Evolutionary conservation across 2,113 vertebrate genomes (phyloP), one percentile per base, ranked within the genome.

Genomic region (Nerophis lumbriciformis): DNA sequence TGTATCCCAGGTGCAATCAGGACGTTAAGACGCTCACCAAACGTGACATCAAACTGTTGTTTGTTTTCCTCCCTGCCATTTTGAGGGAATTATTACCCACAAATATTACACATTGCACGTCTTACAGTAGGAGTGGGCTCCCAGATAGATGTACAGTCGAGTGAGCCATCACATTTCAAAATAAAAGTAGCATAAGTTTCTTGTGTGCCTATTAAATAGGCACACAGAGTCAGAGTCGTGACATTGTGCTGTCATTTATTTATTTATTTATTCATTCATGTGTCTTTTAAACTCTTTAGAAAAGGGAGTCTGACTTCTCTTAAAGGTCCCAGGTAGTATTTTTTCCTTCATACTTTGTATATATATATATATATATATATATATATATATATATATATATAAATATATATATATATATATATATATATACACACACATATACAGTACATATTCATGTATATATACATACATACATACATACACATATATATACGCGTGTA

Each of bases 161-260:
- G 9, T 16, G 16, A 39, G 39, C n/a, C 5, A 21, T 54, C 14
- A 9, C 12, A 54, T 64, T 68, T 52, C 15, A 59, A 45, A 28
- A 45, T 11, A 12, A 11, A 45, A 45, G 42, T 45, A 4, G 42
- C 37, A 37, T 16, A 16, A 38, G 14, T 44, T 57, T 57, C 39
- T 44, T 44, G 15, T 36, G 15, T 36, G 16, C 3, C 11, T 14
- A n/a, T 42, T 52, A 54, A 35, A 37, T 44, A 55, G 19, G 28
- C 13, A n/a, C 37, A 48, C 45, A 54, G 5, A 51, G 55, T 44
- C 53, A 37, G 1, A 66, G 48, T 72, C 42, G 35, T 16, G 53
- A 56, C 15, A 42, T 56, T 15, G 5, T 19, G 21, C 44, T 13
- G 13, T 0, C 45, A 57, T 16, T 44, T 42, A 5, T 16, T n/a